These are phyloP conservation scores for Nipponia nippon DNA, from an alignment of 2,113 vertebrate genomes.

Conservation along the genomic window DNA sequence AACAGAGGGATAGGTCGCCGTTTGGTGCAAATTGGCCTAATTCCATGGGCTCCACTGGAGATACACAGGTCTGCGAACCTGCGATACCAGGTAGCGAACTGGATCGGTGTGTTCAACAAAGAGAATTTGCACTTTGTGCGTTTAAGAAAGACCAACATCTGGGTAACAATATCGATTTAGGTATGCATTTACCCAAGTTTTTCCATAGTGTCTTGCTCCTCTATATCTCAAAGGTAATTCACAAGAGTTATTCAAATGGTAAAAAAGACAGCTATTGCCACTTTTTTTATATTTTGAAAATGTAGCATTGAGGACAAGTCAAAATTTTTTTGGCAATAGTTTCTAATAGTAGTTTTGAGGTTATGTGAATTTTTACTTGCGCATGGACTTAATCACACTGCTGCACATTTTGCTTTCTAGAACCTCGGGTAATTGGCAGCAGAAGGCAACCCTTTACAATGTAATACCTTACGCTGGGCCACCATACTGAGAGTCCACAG, in stretches of 20 bases:
- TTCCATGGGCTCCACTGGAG: background rate
- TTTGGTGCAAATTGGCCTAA: background rate
- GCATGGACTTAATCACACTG: background rate
- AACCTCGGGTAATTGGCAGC: constrained; percentile 34
- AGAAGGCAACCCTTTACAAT: background rate
- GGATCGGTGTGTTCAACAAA: background rate
- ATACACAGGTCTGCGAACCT: background rate
- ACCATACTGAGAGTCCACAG: background rate
- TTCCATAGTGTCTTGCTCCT: background rate
- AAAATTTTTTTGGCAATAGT: background rate
- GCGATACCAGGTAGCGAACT: background rate
- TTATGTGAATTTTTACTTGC: background rate
- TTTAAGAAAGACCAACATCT: background rate
- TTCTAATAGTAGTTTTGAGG: background rate
- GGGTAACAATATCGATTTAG: background rate
- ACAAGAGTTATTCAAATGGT: background rate
- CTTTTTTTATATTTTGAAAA: background rate
- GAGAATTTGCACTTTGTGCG: background rate
- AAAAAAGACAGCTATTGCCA: background rate
- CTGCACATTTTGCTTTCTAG: background rate
- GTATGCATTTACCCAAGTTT: background rate
- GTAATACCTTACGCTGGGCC: background rate
- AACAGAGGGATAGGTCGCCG: background rate
- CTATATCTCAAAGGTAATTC: background rate
- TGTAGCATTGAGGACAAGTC: background rate